These are phyloP conservation scores for Leptinotarsa defecta DNA, from an alignment of 1,140 invertebrate species.

Conservation along the genomic window DNA sequence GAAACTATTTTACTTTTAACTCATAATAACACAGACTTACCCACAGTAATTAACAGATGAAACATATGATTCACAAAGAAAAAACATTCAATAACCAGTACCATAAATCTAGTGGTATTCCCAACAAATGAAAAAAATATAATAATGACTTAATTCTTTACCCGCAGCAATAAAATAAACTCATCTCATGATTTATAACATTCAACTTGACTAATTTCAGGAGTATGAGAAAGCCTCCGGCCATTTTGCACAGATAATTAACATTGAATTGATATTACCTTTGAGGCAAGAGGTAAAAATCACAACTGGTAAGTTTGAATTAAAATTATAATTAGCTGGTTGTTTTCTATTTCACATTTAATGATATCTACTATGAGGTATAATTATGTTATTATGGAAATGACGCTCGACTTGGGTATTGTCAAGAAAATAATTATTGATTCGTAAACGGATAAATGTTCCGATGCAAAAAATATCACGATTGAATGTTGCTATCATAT, in stretches of 20 bases:
- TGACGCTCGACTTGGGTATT: neutral
- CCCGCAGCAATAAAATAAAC: constrained; percentile 2
- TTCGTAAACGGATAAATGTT: neutral
- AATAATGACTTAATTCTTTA: constrained; percentile 1
- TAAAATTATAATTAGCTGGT: neutral
- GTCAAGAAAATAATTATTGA: neutral
- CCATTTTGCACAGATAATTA: neutral
- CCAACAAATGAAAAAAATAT: neutral
- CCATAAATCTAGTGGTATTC: neutral
- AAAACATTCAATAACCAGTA: neutral
- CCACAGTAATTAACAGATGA: no score
- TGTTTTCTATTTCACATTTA: constrained; percentile 3
- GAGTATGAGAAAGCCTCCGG: neutral
- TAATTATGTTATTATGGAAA: constrained; percentile 9
- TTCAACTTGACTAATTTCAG: constrained; percentile 6
- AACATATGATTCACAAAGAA: no score
- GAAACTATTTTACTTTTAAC: no score
- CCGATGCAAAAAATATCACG: no score
- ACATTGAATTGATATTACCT: neutral
- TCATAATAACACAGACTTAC: no score
- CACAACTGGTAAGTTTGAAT: neutral
- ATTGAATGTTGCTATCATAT: no score
- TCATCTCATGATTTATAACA: constrained; percentile 1
- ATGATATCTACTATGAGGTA: neutral
- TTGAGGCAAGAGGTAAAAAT: no score